phyloP scores from a whole-genome alignment of 2,888 invertebrate genomes.

The Phengaris alcon region DNA sequence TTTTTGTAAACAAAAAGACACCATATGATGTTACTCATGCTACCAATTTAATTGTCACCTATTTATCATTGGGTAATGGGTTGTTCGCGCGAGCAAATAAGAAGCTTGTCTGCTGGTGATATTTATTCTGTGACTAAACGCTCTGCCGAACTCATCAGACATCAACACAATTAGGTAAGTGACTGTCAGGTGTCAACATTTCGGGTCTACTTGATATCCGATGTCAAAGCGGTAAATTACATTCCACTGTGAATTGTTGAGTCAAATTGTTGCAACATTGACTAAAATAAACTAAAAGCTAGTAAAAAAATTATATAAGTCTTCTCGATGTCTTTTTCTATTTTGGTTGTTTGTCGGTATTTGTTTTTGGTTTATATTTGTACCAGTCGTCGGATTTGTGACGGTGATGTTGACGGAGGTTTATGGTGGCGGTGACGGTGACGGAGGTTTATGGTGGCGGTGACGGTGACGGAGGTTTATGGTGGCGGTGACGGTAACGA shows the following conservation, averaged over 20 bases:
- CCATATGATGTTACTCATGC: too few relatives aligned
- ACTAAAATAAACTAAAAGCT: background rate
- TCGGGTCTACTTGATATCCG: background rate
- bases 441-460: background rate
- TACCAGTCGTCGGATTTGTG: too few relatives aligned
- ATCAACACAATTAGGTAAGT: background rate
- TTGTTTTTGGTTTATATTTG: too few relatives aligned
- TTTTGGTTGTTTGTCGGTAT: too few relatives aligned
- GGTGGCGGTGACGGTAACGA: too few relatives aligned
- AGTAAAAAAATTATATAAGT: too few relatives aligned
- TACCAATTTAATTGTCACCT: too few relatives aligned
- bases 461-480: background rate
- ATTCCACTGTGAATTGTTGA: background rate
- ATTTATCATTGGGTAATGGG: background rate
- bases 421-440: background rate
- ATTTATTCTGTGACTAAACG: background rate
- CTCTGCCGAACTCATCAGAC: background rate
- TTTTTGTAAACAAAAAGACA: background rate
- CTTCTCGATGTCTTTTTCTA: too few relatives aligned
- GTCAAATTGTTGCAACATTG: background rate
- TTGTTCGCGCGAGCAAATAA: background rate
- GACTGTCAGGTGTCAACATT: background rate
- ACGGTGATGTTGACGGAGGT: background rate
- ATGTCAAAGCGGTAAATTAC: slow-evolving; percentile 1
- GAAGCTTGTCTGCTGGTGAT: background rate